Evolutionary conservation across 2,888 invertebrate genomes (phyloP).

Genomic region (Protophormia terraenovae): DNA sequence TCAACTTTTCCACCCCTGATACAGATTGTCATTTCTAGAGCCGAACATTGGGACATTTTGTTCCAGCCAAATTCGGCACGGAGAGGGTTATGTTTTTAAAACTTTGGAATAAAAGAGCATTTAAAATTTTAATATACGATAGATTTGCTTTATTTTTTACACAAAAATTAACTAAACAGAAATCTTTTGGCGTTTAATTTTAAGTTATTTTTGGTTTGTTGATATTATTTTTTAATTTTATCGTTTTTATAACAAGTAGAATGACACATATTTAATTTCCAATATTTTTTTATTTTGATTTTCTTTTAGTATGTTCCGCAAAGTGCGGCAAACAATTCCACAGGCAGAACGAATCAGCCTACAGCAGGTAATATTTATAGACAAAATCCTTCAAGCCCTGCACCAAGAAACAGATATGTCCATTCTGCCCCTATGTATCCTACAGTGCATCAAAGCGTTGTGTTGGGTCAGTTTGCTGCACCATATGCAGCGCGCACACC

Average conservation of each 20-base stretch:
- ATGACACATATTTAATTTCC: background rate
- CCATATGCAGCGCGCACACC: slow-evolving; percentile 74
- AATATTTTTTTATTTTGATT: slow-evolving; percentile 47
- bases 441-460: slow-evolving; percentile 76
- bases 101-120: too few relatives aligned
- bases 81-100: too few relatives aligned
- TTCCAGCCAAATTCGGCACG: too few relatives aligned
- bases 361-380: slow-evolving; percentile 74
- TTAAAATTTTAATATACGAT: too few relatives aligned
- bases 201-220: too few relatives aligned
- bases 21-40: too few relatives aligned
- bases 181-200: too few relatives aligned
- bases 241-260: background rate
- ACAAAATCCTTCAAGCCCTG: slow-evolving; percentile 73
- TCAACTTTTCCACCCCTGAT: too few relatives aligned
- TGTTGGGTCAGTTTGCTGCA: slow-evolving; percentile 75
- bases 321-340: slow-evolving; percentile 74
- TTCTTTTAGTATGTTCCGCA: slow-evolving; percentile 76
- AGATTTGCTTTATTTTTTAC: too few relatives aligned
- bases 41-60: too few relatives aligned
- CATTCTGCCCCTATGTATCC: slow-evolving; percentile 76
- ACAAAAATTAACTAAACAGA: too few relatives aligned
- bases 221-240: too few relatives aligned
- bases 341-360: slow-evolving; percentile 76
- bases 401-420: slow-evolving; percentile 74